Evolutionary conservation across 2,113 vertebrate species (phyloP).

Genomic region (Gobio gobio): DNA sequence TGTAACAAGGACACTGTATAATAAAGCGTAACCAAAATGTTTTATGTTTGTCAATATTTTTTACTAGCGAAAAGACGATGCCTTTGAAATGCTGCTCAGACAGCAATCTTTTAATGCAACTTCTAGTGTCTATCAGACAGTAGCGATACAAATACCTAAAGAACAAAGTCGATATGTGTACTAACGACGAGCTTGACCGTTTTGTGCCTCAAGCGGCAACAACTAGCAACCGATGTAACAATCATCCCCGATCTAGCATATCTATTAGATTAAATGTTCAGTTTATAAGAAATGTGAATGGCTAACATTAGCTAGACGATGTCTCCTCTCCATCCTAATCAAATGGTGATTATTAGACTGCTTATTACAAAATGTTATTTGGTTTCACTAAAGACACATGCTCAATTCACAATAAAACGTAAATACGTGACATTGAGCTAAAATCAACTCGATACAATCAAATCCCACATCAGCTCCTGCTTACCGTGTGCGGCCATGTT

Average conservation of each 20-base stretch:
- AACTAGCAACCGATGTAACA: neutral
- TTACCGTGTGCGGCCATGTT: conserved; percentile 63
- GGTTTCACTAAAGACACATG: neutral
- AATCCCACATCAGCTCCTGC: neutral
- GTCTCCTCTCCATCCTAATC: neutral
- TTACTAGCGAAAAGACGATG: neutral
- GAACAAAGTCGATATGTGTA: neutral
- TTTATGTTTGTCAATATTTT: too few species aligned
- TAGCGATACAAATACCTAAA: neutral
- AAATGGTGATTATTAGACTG: neutral
- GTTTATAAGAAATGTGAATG: too few species aligned
- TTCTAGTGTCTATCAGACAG: neutral
- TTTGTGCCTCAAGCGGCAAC: neutral
- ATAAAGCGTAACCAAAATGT: too few species aligned
- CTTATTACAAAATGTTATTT: neutral
- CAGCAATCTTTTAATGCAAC: neutral
- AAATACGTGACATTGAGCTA: neutral
- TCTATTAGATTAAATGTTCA: neutral
- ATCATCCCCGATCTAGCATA: neutral
- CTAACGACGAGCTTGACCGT: neutral
- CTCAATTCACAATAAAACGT: neutral
- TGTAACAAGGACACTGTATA: too few species aligned
- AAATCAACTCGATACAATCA: neutral
- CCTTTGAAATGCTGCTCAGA: neutral
- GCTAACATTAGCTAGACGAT: neutral